Base-by-base conservation (phyloP, 2,797 vertebrate species). In the Malacoraja senta region DNA sequence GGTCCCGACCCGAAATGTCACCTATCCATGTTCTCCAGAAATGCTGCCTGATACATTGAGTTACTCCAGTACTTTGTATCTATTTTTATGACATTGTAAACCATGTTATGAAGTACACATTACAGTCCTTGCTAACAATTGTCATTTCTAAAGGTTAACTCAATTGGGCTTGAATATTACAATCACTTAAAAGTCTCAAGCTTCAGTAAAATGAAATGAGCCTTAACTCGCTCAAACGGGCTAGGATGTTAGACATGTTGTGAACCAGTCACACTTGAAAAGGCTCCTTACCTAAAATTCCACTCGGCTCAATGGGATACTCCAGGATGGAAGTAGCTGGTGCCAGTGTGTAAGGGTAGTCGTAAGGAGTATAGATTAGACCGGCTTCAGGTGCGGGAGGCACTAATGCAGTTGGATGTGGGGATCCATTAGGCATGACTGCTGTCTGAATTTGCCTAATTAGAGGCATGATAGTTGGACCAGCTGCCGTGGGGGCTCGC, bases 381-480 rank as follows among this genome's bases (percentile, higher is more conserved):
- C 99, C 99, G 93, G 98, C 98, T 95, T 99, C 99, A 0, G 98
- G 98, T 94, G 96, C 97, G 94, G 98, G 98, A 95, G 97, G 97
- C 94, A 99, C 94, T 96, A 99, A 97, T 91, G 98, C 97, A 83
- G 96, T 96, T n/a, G 97, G 97, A 95, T 99, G 99, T 94, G 97
- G 98, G 94, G 97, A 97, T 96, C 95, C 98, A 94, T 98, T 98
- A 93, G 97, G 98, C 97, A 99, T 97, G 94, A 99, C 97, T 38
- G 97, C 97, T 96, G 98, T 99, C 97, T 99, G 99, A 96, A 99
- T 99, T 96, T 99, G 99, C 96, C 99, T 98, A 95, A 99, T 98
- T 97, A 99, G 97, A 95, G 98, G 99, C 99, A 99, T 99, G 97
- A 99, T 96, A 96, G 98, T 98, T 94, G 98, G 98, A 94, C 97